phyloP scores from a whole-genome alignment of 2,888 invertebrate species.

The Iselma pallidipennis region DNA sequence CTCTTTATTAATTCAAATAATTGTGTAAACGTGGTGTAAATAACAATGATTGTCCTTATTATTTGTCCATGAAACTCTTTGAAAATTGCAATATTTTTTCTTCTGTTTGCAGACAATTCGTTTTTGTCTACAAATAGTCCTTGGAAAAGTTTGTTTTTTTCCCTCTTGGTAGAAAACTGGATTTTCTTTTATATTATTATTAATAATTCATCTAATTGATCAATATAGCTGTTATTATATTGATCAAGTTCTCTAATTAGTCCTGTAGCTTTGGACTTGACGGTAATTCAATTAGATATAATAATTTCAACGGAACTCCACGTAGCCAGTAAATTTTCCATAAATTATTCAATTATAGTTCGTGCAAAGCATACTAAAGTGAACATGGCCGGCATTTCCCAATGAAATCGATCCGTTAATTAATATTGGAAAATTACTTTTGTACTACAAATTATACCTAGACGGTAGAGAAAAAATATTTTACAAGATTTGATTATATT shows the following conservation, averaged over 20 bases:
- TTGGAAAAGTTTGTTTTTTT: too few relatives aligned
- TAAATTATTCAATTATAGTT: not conserved
- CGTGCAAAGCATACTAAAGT: not conserved
- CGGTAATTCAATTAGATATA: slow-evolving; percentile 3
- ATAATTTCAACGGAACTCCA: not conserved
- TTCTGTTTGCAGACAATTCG: too few relatives aligned
- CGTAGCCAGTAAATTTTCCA: not conserved
- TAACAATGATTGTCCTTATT: too few relatives aligned
- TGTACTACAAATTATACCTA: not conserved
- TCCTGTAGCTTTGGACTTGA: slow-evolving; percentile 1
- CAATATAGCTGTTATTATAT: not conserved
- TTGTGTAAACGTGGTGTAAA: too few relatives aligned
- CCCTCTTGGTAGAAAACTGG: too few relatives aligned
- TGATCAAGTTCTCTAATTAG: not conserved
- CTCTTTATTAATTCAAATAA: not conserved
- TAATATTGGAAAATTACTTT: not conserved
- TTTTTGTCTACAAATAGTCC: too few relatives aligned
- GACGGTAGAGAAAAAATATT: too few relatives aligned
- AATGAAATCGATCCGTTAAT: not conserved
- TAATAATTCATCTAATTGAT: not conserved
- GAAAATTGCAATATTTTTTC: too few relatives aligned
- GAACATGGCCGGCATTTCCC: not conserved
- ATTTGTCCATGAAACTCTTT: too few relatives aligned
- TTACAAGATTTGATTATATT: too few relatives aligned
- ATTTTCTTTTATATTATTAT: too few relatives aligned